Evolutionary conservation across 2,888 invertebrate genomes (phyloP).

Genomic region (Tipula helvola): DNA sequence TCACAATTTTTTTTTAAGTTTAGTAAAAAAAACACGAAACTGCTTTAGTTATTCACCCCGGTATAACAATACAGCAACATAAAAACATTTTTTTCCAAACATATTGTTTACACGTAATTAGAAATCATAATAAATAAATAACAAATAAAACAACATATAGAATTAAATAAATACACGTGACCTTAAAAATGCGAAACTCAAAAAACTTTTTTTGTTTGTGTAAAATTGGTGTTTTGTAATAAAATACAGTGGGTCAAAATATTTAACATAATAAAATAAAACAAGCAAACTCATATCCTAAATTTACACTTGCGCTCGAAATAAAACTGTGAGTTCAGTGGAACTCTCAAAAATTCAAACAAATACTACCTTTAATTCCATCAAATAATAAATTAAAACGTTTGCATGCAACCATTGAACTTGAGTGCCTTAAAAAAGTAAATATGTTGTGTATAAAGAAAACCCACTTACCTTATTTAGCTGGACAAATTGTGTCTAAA

Average conservation of each 20-base stretch:
- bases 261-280: neutral
- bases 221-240: neutral
- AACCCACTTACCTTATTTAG: neutral
- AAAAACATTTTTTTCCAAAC: neutral
- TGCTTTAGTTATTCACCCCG: neutral
- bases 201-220: neutral
- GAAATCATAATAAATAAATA: neutral
- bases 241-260: neutral
- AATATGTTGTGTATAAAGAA: neutral
- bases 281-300: neutral
- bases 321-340: neutral
- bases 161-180: neutral
- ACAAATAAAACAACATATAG: constrained; percentile 4
- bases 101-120: neutral
- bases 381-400: neutral
- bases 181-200: neutral
- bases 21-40: neutral
- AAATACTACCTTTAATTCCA: constrained; percentile 1
- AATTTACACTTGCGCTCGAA: constrained; percentile 4
- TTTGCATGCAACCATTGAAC: neutral
- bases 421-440: constrained; percentile 5
- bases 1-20: neutral
- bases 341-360: neutral
- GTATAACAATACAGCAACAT: neutral
- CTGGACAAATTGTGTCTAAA: neutral